These are phyloP conservation scores for Cataglyphis altisquamis DNA, from an alignment of 2,888 invertebrate species.

Conservation along the genomic window DNA sequence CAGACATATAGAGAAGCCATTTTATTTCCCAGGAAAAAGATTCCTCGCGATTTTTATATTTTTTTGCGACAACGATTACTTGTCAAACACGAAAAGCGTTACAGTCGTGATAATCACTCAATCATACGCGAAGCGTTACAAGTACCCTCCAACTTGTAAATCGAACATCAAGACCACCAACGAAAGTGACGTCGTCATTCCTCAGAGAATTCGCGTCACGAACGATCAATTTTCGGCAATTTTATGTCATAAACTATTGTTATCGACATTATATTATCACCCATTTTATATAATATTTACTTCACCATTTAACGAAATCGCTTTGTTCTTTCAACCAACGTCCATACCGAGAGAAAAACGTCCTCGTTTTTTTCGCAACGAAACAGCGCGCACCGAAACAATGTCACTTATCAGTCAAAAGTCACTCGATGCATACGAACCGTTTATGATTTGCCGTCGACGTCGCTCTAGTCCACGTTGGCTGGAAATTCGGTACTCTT, in stretches of 20 bases:
- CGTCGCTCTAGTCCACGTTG: constrained; percentile 30
- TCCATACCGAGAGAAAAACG: constrained; percentile 13
- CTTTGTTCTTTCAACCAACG: constrained; percentile 24
- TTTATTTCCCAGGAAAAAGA: constrained; percentile 31
- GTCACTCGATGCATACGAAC: constrained; percentile 53
- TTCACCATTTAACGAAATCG: constrained; percentile 27
- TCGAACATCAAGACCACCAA: constrained; percentile 38
- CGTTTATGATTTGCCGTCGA: constrained; percentile 44
- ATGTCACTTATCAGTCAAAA: constrained; percentile 44
- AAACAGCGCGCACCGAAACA: constrained; percentile 32
- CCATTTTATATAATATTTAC: constrained; percentile 21
- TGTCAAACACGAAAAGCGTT: constrained; percentile 55
- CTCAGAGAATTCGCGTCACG: not conserved
- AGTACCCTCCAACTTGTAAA: constrained; percentile 42
- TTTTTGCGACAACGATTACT: constrained; percentile 52
- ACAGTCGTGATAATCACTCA: constrained; percentile 51
- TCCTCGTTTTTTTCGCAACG: constrained; percentile 25
- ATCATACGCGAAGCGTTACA: constrained; percentile 52
- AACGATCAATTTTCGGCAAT: constrained; percentile 30
- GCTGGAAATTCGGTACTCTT: constrained; percentile 15
- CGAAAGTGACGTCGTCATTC: constrained; percentile 11
- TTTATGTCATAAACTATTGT: constrained; percentile 10
- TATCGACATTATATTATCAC: constrained; percentile 28
- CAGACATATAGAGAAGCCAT: constrained; percentile 40
- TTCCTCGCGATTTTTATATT: constrained; percentile 32